phyloP scores from a whole-genome alignment of 2,888 invertebrate genomes.

The Brachyptera putata region DNA sequence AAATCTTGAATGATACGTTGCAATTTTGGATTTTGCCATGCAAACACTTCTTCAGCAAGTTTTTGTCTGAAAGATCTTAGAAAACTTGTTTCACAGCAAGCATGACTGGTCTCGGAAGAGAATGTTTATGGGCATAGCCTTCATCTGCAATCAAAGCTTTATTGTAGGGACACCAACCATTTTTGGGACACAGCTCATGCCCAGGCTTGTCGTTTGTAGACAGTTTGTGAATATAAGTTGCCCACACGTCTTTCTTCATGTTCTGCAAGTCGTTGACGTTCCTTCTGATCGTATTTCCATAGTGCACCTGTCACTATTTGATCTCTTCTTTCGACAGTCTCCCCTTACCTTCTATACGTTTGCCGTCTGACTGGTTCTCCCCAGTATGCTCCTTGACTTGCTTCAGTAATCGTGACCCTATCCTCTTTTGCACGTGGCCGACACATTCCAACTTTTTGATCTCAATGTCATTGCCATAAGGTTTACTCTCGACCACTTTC shows the following conservation, averaged over 20 bases:
- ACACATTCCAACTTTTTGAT: constrained; percentile 12
- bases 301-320: constrained; percentile 23
- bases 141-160: background rate
- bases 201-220: constrained; percentile 29
- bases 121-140: constrained; percentile 22
- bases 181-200: constrained; percentile 27
- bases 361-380: constrained; percentile 25
- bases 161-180: constrained; percentile 25
- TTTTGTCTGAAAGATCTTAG: constrained; percentile 11
- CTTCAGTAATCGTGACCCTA: constrained; percentile 19
- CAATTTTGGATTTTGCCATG: constrained; percentile 24
- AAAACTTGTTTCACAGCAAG: constrained; percentile 27
- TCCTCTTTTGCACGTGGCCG: constrained; percentile 20
- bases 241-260: constrained; percentile 30
- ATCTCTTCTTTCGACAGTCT: constrained; percentile 21
- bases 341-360: constrained; percentile 19
- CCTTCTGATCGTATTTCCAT: constrained; percentile 28
- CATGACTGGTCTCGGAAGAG: constrained; percentile 22
- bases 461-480: constrained; percentile 7
- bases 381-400: constrained; percentile 18
- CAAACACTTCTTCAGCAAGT: constrained; percentile 22
- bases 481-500: constrained; percentile 3
- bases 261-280: constrained; percentile 17
- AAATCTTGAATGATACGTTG: no score
- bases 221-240: constrained; percentile 28